Evolutionary conservation across 2,797 vertebrate species (phyloP), one percentile per base, ranked within the genome.

Genomic region (Astyanax mexicanus): DNA sequence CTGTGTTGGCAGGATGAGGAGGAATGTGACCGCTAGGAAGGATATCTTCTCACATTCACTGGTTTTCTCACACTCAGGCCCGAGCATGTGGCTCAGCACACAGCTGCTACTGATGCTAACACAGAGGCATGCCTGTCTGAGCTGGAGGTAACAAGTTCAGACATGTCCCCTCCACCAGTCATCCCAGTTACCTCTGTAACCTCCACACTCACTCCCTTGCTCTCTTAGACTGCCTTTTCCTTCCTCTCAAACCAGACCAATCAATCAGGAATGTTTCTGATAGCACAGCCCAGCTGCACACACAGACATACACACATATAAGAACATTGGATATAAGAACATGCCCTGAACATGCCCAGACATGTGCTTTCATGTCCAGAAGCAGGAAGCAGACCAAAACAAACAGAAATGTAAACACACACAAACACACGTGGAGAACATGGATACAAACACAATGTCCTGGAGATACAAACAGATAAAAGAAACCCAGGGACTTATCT

Each of bases 111-210:
- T 11, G 47, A 27, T 38, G 58, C 23, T 5, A 10, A 49, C 23
- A 57, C 15, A 23, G 49, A 13, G 47, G 21, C 42, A 61, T 21
- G 47, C 6, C 35, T 29, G 37, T 61, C 29, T 69, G 23, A 12
- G 37, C 52, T 10, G 13, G 0, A 72, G 57, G 29, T 8, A 69
- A 75, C 76, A 68, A 81, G 79, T 73, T 72, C 44, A 60, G 80
- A 44, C 81, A 78, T 82, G 80, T 80, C 72, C 60, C 32, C 38
- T 29, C 17, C 42, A 51, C 58, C 23, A 69, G n/a, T 61, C 74
- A 55, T 15, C 62, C 37, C 57, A 15, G 19, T 15, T 40, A 25
- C 19, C 44, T 35, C 6, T 60, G 8, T 23, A 21, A 25, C 55
- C 25, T 35, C 32, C 15, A 10, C 3, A 6, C 37, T 27, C 37